These are phyloP conservation scores for Morone chrysops DNA, from an alignment of 2,113 vertebrate genomes.

Conservation along the genomic window DNA sequence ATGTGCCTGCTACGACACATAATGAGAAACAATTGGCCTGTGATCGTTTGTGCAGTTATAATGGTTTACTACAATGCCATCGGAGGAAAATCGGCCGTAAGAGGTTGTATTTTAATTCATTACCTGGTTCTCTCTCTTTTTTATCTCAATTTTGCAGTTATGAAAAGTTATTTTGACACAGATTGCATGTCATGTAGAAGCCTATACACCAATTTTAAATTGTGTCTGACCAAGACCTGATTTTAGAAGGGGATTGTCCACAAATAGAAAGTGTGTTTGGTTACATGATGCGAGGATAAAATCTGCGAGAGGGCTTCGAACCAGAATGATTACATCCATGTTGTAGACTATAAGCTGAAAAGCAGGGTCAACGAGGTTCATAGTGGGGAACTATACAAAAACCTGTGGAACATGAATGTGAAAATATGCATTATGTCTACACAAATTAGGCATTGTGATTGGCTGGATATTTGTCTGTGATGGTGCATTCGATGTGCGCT, in stretches of 20 bases:
- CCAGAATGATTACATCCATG: not conserved
- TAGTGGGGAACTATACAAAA: not conserved
- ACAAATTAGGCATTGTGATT: not conserved
- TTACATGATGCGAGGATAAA: not conserved
- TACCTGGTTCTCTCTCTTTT: not conserved
- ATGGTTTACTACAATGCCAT: not conserved
- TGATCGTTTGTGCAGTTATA: constrained; percentile 1
- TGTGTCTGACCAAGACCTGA: constrained; percentile 1
- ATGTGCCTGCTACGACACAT: not conserved
- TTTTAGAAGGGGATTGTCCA: constrained; percentile 28
- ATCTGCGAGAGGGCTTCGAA: constrained; percentile 7
- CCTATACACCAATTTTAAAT: constrained; percentile 23
- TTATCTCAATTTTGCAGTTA: constrained; percentile 1
- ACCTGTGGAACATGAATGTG: not conserved
- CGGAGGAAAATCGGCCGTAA: not conserved
- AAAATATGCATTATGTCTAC: not conserved
- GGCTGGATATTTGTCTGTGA: not conserved
- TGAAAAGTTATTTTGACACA: not conserved
- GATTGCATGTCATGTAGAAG: not conserved
- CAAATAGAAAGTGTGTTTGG: constrained; percentile 30
- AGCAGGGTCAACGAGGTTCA: not conserved
- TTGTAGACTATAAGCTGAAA: not conserved
- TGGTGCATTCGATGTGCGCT: not conserved
- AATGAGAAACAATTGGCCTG: not conserved
- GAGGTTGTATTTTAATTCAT: not conserved